A percentile compares a stretch with the other conserved stretches of the same genome.
Evolutionary conservation across 2,797 vertebrate genomes (phyloP).

Genomic region (Apogon hyalosoma): DNA sequence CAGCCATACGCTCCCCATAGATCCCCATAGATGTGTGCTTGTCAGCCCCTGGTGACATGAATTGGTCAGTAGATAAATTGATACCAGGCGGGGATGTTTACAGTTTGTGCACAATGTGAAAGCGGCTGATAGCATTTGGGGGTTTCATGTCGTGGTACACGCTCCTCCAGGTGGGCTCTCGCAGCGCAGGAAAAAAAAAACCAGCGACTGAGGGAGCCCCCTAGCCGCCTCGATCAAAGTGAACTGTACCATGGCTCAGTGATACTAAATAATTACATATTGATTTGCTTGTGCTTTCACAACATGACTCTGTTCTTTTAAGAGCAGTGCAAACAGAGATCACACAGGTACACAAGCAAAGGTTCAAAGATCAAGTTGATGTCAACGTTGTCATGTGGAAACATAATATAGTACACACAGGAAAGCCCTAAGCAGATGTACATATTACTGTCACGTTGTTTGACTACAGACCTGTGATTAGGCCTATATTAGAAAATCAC

Average conservation of each 20-base stretch:
- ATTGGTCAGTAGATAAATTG: slow-evolving; percentile 74
- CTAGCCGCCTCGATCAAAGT: slow-evolving; percentile 86
- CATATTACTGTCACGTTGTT: neutral
- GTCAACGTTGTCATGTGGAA: slow-evolving; percentile 35
- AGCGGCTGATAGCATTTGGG: slow-evolving; percentile 72
- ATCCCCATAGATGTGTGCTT: slow-evolving; percentile 36
- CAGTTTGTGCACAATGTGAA: slow-evolving; percentile 65
- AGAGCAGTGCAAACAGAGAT: slow-evolving; percentile 53
- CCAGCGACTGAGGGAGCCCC: slow-evolving; percentile 77
- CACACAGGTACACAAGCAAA: slow-evolving; percentile 46
- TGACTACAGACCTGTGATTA: neutral
- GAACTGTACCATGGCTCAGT: slow-evolving; percentile 84
- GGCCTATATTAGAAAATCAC: too few relatives aligned
- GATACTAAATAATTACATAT: slow-evolving; percentile 89
- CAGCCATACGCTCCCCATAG: slow-evolving; percentile 50
- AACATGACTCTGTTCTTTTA: slow-evolving; percentile 40
- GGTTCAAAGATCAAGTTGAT: slow-evolving; percentile 53
- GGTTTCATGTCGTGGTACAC: slow-evolving; percentile 66
- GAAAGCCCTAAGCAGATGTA: slow-evolving; percentile 1
- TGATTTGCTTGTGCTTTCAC: slow-evolving; percentile 78
- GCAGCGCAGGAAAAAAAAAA: slow-evolving; percentile 70
- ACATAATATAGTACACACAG: slow-evolving; percentile 20
- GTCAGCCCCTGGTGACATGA: slow-evolving; percentile 64
- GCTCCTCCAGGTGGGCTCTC: slow-evolving; percentile 78
- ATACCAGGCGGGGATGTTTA: slow-evolving; percentile 78